phyloP scores from a whole-genome alignment of 2,113 vertebrate genomes.

The Ciconia maguari region DNA sequence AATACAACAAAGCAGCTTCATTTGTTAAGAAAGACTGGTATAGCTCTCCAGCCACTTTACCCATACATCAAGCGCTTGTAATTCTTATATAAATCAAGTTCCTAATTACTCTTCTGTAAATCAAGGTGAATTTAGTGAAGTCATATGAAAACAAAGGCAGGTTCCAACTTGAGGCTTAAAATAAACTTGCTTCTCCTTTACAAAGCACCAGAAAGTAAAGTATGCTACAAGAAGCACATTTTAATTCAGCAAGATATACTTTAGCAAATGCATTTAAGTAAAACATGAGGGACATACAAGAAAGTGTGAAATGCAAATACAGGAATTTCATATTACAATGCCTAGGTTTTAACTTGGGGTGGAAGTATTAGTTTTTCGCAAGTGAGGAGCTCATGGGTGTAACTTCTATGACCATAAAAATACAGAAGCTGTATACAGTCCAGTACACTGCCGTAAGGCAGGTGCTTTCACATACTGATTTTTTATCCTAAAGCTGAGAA shows the following conservation, averaged over 20 bases:
- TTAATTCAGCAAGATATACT: not conserved
- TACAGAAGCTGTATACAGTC: not conserved
- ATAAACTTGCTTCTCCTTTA: not conserved
- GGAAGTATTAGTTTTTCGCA: not conserved
- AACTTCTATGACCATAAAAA: not conserved
- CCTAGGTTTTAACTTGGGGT: not conserved
- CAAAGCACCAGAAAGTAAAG: not conserved
- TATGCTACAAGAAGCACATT: not conserved
- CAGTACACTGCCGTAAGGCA: fast-evolving
- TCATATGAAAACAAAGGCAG: not conserved
- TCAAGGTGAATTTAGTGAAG: not conserved
- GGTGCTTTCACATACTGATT: not conserved
- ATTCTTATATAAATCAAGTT: not conserved
- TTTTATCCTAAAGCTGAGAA: not conserved
- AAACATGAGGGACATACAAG: not conserved
- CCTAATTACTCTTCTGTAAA: not conserved
- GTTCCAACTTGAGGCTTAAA: not conserved
- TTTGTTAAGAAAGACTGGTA: not conserved
- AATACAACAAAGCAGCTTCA: not conserved
- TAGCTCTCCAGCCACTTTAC: not conserved
- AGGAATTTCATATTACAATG: not conserved
- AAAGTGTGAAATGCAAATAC: not conserved
- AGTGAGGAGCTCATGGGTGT: not conserved
- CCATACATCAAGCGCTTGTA: not conserved
- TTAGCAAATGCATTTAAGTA: not conserved